Percentiles rank a stretch among this genome's conserved stretches.
Evolutionary conservation across 2,113 vertebrate genomes (phyloP).

Genomic region (Noctilio leporinus): DNA sequence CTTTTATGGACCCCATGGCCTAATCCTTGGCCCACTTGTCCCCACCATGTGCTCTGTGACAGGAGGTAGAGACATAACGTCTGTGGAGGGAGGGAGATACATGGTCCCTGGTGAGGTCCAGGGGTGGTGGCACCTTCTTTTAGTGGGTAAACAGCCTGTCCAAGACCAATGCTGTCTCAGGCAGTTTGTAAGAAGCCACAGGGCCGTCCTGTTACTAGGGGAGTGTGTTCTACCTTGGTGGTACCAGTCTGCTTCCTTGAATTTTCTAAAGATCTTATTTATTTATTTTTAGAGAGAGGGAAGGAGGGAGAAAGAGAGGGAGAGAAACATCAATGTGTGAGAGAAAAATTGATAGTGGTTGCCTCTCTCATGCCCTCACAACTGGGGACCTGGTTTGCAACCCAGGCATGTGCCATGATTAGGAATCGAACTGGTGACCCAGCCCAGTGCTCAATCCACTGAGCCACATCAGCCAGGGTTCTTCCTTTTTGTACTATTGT

Average conservation of each 20-base stretch:
- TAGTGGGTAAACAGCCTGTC: not conserved
- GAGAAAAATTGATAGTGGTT: no score
- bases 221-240: not conserved
- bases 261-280: not conserved
- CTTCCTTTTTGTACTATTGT: not conserved
- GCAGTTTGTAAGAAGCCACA: not conserved
- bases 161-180: fast-evolving
- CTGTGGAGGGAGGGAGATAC: not conserved
- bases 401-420: no score
- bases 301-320: no score
- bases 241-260: not conserved
- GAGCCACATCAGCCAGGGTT: no score
- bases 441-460: no score
- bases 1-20: not conserved
- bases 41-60: not conserved
- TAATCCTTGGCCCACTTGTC: not conserved
- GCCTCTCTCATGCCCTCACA: no score
- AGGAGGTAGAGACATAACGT: not conserved
- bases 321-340: no score
- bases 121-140: not conserved
- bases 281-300: no score
- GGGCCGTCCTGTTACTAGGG: not conserved
- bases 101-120: not conserved
- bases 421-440: no score
- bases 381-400: no score